Percentiles rank a stretch among this genome's conserved stretches.
phyloP scores from a whole-genome alignment of 2,888 invertebrate genomes.

The Cryptocephalus primarius region DNA sequence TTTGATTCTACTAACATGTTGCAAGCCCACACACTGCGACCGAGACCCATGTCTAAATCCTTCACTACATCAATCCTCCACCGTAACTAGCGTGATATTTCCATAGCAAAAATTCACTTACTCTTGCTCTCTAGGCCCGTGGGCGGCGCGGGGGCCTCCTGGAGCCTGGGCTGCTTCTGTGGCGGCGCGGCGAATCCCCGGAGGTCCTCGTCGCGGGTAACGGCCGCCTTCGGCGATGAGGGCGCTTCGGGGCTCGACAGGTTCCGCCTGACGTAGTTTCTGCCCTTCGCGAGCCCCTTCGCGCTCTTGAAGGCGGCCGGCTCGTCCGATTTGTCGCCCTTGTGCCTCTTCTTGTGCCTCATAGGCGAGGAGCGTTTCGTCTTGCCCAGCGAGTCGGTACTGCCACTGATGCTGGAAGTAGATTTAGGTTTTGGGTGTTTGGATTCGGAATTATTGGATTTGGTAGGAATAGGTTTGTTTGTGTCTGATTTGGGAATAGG shows the following conservation, averaged over 20 bases:
- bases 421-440: conserved; percentile 9
- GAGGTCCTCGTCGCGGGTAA: conserved; percentile 32
- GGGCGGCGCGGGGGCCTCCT: not conserved
- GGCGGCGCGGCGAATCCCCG: conserved; percentile 29
- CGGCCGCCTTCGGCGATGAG: too few relatives aligned
- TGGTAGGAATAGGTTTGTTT: conserved; percentile 23
- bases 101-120: too few relatives aligned
- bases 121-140: too few relatives aligned
- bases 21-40: too few relatives aligned
- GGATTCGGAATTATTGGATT: conserved; percentile 16
- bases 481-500: conserved; percentile 16
- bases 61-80: too few relatives aligned
- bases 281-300: conserved; percentile 40
- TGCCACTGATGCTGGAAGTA: conserved; percentile 18
- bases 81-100: too few relatives aligned
- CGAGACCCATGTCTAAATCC: too few relatives aligned
- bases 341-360: not conserved
- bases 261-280: conserved; percentile 57
- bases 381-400: too few relatives aligned
- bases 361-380: not conserved
- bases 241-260: conserved; percentile 27
- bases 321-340: not conserved
- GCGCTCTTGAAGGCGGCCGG: not conserved
- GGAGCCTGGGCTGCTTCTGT: conserved; percentile 33
- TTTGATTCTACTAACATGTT: too few relatives aligned